These are phyloP conservation scores for Poecilia wingei DNA, from an alignment of 2,797 vertebrate species.

Conservation along the genomic window DNA sequence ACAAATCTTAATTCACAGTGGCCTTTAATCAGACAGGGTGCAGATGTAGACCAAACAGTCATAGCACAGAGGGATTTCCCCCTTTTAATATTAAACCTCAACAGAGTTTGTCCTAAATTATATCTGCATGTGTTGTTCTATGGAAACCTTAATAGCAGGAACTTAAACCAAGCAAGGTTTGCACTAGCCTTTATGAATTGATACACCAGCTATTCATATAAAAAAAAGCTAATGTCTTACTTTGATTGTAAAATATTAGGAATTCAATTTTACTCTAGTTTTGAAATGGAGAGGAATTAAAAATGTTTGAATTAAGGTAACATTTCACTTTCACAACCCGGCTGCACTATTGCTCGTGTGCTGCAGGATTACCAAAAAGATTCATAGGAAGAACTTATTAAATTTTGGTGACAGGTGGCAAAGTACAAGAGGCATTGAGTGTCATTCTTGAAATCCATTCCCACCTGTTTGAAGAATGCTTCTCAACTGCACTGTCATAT, in stretches of 20 bases:
- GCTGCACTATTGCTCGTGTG: too few relatives aligned
- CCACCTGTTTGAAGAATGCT: not conserved
- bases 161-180: not conserved
- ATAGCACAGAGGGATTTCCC: not conserved
- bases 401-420: not conserved
- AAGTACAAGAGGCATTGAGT: not conserved
- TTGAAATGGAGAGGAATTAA: not conserved
- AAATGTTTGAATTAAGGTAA: not conserved
- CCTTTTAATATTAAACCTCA: not conserved
- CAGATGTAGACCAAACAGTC: slow-evolving; percentile 15
- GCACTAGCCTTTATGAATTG: not conserved
- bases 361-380: not conserved
- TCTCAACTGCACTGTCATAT: not conserved
- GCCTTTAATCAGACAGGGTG: slow-evolving; percentile 28
- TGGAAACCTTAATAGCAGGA: not conserved
- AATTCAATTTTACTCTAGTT: not conserved
- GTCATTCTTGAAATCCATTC: not conserved
- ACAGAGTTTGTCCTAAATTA: not conserved
- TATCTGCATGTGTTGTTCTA: not conserved
- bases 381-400: not conserved
- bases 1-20: slow-evolving; percentile 25
- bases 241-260: not conserved
- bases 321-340: too few relatives aligned
- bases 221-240: not conserved
- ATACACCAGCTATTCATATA: not conserved